These are phyloP conservation scores for Asobara japonica DNA, from an alignment of 1,140 invertebrate species.

Conservation along the genomic window DNA sequence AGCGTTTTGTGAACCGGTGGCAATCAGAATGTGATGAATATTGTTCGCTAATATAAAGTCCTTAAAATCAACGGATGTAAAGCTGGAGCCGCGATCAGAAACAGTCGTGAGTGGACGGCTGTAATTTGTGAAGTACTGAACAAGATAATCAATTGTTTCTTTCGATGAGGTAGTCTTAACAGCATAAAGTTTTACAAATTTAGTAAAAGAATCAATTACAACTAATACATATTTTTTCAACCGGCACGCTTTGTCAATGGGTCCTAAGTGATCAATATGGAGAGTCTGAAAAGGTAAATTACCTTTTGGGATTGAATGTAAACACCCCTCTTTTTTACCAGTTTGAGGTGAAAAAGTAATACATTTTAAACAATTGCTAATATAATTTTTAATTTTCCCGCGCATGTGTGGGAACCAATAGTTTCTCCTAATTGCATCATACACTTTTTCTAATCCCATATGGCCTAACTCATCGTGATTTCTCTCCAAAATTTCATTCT, in stretches of 20 bases:
- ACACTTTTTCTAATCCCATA: background rate
- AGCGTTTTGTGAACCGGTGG: constrained; percentile 19
- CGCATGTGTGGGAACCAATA: background rate
- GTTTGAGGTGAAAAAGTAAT: background rate
- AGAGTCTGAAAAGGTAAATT: constrained; percentile 48
- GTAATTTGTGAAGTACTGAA: constrained; percentile 41
- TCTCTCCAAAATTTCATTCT: background rate
- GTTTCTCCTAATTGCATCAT: background rate
- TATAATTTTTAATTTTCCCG: background rate
- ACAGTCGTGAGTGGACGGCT: constrained; percentile 45
- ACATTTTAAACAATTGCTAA: background rate
- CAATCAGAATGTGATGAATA: constrained; percentile 28
- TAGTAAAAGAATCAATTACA: constrained; percentile 52
- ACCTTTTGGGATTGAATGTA: background rate
- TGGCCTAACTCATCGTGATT: background rate
- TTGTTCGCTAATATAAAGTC: constrained; percentile 43
- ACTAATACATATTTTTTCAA: constrained; percentile 46
- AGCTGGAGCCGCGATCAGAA: constrained; percentile 50
- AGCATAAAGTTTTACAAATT: constrained; percentile 25
- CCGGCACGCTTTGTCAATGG: constrained; percentile 35
- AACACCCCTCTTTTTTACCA: background rate
- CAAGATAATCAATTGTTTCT: constrained; percentile 7
- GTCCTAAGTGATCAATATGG: constrained; percentile 44
- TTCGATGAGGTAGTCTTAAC: constrained; percentile 4
- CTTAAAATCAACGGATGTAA: constrained; percentile 46